These are phyloP conservation scores for Ichneumon xanthorius DNA, from an alignment of 2,888 invertebrate genomes.

Conservation along the genomic window DNA sequence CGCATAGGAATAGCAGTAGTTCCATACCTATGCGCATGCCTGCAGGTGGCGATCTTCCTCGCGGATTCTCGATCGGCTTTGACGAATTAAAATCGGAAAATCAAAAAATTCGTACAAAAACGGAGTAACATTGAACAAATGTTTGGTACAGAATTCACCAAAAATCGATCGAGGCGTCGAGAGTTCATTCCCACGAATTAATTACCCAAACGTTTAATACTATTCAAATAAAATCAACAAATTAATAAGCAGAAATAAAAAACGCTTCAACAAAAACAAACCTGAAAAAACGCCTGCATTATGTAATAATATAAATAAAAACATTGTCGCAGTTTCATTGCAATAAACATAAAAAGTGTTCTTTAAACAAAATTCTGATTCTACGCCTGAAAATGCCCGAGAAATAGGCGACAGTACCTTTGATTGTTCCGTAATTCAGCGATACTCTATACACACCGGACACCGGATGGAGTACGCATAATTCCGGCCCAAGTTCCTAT, in stretches of 20 bases:
- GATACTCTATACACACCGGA: neutral
- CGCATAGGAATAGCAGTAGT: constrained; percentile 26
- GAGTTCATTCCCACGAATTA: neutral
- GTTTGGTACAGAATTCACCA: too few relatives aligned
- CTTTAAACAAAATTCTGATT: too few relatives aligned
- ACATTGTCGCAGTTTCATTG: too few relatives aligned
- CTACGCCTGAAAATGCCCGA: too few relatives aligned
- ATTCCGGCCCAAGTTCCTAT: neutral
- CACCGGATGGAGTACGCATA: neutral
- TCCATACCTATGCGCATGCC: constrained; percentile 13
- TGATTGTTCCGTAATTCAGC: neutral
- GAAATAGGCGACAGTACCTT: neutral
- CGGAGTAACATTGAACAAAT: too few relatives aligned
- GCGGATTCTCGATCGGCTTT: neutral
- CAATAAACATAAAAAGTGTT: too few relatives aligned
- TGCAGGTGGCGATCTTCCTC: neutral
- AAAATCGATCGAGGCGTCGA: neutral
- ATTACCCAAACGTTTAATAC: neutral
- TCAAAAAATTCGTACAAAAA: neutral
- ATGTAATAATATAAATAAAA: too few relatives aligned
- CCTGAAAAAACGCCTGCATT: too few relatives aligned
- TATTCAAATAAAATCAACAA: neutral
- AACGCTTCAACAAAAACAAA: too few relatives aligned
- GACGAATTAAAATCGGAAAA: constrained; percentile 1
- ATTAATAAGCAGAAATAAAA: neutral